These are phyloP conservation scores for Hydrozoanthus gracilis DNA, from an alignment of 92 coral and sea anemone species.

Conservation along the genomic window DNA sequence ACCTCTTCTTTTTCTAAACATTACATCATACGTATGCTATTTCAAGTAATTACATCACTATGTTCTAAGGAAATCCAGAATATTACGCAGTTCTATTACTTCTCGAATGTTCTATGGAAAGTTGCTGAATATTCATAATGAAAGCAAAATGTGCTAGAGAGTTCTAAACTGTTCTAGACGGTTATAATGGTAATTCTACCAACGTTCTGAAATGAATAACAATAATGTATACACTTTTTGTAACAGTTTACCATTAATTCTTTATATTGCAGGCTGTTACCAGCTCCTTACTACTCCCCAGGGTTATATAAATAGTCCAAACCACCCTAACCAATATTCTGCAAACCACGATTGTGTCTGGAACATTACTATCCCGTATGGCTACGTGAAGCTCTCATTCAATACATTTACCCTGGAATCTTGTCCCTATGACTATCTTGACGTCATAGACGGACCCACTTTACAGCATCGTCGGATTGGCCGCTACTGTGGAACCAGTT, in stretches of 20 bases:
- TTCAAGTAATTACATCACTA: too few species aligned
- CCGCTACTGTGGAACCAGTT: constrained; percentile 5
- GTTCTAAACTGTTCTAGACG: constrained; percentile 19
- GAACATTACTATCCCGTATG: constrained; percentile 13
- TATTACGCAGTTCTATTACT: constrained; percentile 11
- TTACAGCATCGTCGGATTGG: background rate
- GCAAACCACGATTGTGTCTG: background rate
- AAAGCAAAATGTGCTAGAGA: constrained; percentile 16
- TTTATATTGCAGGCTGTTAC: constrained; percentile 6
- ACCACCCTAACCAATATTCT: background rate
- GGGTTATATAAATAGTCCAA: constrained; percentile 25
- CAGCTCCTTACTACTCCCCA: background rate
- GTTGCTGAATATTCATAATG: constrained; percentile 16
- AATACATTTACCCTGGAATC: background rate
- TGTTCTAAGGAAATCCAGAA: too few species aligned
- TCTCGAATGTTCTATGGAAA: too few species aligned
- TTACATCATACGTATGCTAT: too few species aligned
- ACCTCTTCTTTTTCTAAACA: background rate
- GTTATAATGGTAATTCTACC: constrained; percentile 12
- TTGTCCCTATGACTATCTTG: constrained; percentile 35
- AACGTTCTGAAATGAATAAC: constrained; percentile 16
- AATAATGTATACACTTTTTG: constrained; percentile 15
- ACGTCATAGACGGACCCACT: constrained; percentile 20
- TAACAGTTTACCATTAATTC: constrained; percentile 1
- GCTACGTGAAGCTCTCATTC: background rate